A percentile compares a stretch with the other conserved stretches of the same genome.
These are phyloP conservation scores for Sinella curviseta DNA, from an alignment of 1,140 invertebrate genomes.

Conservation along the genomic window DNA sequence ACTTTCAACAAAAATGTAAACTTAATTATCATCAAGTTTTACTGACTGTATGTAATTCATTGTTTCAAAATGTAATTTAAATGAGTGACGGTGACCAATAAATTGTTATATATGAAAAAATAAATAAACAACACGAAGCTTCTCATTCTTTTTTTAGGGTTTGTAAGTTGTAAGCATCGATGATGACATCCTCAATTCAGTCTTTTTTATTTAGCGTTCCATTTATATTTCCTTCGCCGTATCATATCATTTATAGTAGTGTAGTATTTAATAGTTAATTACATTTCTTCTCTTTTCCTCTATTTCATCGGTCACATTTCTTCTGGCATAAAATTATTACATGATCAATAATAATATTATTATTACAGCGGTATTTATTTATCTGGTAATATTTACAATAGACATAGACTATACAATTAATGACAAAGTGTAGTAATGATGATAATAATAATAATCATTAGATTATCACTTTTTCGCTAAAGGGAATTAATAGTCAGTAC, in stretches of 20 bases:
- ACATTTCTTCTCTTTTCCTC: background rate
- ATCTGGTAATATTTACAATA: too few relatives aligned
- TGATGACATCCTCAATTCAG: constrained; percentile 12
- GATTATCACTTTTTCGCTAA: too few relatives aligned
- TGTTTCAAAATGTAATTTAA: background rate
- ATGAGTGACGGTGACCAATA: background rate
- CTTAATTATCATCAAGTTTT: too few relatives aligned
- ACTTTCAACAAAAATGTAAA: too few relatives aligned
- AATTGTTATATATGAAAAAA: background rate
- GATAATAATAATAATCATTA: too few relatives aligned
- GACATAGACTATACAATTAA: too few relatives aligned
- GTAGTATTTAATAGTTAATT: background rate
- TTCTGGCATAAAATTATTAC: background rate
- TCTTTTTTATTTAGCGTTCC: constrained; percentile 19
- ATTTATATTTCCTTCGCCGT: background rate
- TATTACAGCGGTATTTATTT: too few relatives aligned
- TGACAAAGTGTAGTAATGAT: too few relatives aligned
- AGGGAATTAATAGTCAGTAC: too few relatives aligned
- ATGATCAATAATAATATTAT: too few relatives aligned
- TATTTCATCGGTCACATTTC: background rate
- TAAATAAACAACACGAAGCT: background rate
- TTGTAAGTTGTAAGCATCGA: constrained; percentile 2
- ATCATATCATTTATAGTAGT: background rate
- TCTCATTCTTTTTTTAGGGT: background rate
- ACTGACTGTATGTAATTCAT: background rate